Conservation (phyloP, 1,140 invertebrate species). For the Temnothorax longispinosus region DNA sequence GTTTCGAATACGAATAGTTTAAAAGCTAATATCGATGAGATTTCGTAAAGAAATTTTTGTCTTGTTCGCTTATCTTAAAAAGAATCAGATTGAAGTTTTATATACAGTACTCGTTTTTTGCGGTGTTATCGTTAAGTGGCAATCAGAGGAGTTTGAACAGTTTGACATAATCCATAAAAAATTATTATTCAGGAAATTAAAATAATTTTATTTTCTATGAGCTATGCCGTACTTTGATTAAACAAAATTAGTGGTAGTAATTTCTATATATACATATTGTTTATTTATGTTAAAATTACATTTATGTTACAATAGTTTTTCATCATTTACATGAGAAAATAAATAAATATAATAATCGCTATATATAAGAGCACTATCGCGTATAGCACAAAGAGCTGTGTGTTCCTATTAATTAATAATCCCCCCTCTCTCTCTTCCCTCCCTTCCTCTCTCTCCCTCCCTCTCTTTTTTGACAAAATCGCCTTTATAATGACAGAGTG, state of each 20-base stretch:
- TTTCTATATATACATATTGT: not conserved
- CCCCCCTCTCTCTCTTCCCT: not conserved
- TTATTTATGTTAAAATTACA: not conserved
- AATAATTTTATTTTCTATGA: slow-evolving; percentile 1
- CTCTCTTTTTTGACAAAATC: not conserved
- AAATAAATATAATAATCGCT: not conserved
- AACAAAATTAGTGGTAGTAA: not conserved
- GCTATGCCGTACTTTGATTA: not conserved
- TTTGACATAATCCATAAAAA: not conserved
- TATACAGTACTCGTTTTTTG: not conserved
- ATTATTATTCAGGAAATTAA: not conserved
- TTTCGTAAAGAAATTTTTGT: not conserved
- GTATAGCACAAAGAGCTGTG: not conserved
- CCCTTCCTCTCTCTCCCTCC: too few species aligned
- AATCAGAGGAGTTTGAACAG: too few species aligned
- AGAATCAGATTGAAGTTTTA: not conserved
- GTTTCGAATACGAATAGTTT: not conserved
- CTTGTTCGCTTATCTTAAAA: not conserved
- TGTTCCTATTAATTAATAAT: slow-evolving; percentile 38
- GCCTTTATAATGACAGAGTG: slow-evolving; percentile 45
- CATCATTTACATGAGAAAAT: not conserved
- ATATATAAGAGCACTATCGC: not conserved
- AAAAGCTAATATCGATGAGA: not conserved
- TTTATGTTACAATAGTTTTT: not conserved
- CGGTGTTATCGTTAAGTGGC: too few species aligned